These are phyloP conservation scores for Oryzias celebensis DNA, from an alignment of 2,113 vertebrate species.

Conservation along the genomic window DNA sequence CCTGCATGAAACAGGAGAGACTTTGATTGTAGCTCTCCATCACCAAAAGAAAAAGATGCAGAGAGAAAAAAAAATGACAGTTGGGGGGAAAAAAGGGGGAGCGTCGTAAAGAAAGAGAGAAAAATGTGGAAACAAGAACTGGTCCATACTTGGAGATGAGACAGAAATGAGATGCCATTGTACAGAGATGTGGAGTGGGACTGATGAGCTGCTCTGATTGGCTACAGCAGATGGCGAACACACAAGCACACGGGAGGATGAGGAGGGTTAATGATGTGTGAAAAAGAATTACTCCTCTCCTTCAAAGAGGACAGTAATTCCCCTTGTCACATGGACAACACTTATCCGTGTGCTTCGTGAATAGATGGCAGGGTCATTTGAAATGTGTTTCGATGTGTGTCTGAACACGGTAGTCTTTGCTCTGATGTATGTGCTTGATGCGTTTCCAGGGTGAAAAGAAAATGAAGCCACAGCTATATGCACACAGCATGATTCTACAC, in stretches of 20 bases:
- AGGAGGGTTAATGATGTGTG: constrained; percentile 54
- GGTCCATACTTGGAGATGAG: constrained; percentile 11
- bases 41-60: constrained; percentile 4
- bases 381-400: constrained; percentile 1
- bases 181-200: constrained; percentile 22
- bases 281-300: constrained; percentile 56
- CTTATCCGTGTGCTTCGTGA: constrained; percentile 50
- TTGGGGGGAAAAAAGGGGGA: not conserved
- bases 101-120: constrained; percentile 5
- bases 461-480: too few relatives aligned
- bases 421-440: not conserved
- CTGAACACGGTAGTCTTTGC: not conserved
- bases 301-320: constrained; percentile 51
- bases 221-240: constrained; percentile 41
- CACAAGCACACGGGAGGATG: constrained; percentile 39
- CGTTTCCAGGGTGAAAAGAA: not conserved
- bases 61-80: not conserved
- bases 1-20: constrained; percentile 20
- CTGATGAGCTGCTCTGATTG: constrained; percentile 46
- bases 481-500: too few relatives aligned
- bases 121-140: constrained; percentile 12
- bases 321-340: constrained; percentile 32
- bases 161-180: constrained; percentile 43
- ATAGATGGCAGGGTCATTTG: constrained; percentile 4
- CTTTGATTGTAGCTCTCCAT: constrained; percentile 31